Evolutionary conservation across 2,113 vertebrate genomes (phyloP).

Genomic region (Acanthisitta chloris): DNA sequence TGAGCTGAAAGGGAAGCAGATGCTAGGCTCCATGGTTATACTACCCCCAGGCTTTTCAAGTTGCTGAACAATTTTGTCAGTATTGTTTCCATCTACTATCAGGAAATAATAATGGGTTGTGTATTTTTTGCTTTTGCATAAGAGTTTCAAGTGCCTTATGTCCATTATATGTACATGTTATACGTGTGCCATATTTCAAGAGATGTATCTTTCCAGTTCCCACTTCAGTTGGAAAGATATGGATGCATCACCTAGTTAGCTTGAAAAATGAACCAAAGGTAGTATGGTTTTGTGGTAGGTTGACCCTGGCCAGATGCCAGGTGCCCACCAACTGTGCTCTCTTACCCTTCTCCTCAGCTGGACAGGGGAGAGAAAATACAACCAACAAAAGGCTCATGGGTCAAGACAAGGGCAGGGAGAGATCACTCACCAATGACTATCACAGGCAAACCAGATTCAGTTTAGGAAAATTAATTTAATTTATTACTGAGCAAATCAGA

Average conservation of each 20-base stretch:
- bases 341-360: neutral
- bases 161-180: neutral
- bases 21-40: neutral
- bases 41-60: no score
- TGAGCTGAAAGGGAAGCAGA: neutral
- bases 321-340: neutral
- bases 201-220: neutral
- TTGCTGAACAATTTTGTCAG: neutral
- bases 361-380: neutral
- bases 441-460: neutral
- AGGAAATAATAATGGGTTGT: neutral
- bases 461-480: neutral
- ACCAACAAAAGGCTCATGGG: accelerated
- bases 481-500: neutral
- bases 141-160: neutral
- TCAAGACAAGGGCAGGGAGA: neutral
- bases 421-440: neutral
- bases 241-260: neutral
- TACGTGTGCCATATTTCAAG: neutral
- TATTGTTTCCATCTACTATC: neutral
- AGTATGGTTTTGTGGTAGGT: neutral
- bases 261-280: neutral
- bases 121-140: neutral
- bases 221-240: neutral
- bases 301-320: neutral